Base-by-base conservation (phyloP, 2,888 invertebrate genomes). In the Brachypterus glaber region DNA sequence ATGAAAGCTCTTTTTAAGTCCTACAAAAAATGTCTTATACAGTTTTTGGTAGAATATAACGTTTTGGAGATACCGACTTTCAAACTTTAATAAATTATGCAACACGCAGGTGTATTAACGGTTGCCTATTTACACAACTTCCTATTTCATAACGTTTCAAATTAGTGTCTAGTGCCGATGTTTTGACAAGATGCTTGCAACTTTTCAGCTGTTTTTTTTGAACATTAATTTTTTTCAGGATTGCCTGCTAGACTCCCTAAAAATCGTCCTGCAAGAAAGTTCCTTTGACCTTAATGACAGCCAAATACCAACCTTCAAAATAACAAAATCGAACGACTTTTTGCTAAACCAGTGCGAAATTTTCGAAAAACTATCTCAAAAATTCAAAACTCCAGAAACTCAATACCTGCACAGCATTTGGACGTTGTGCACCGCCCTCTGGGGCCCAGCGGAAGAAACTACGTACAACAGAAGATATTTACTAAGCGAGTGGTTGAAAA, bases 401-500 rank as follows among this genome's bases (percentile, higher is more conserved):
- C 57, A 60, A 1, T 76, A 74, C 44, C 65, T 70, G 15, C 50
- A 65, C 9, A 73, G 79, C 37, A 76, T 82, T 3, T 87, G 84
- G 82, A 73, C 76, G 9, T 68, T 90, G 0, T 82, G 87, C 51
- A 76, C 80, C 4, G 85, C 90, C 0, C 69, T 93, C 5, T 93
- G 93, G 93, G 90, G 87, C 1, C 76, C 77, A 9, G 74, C 83
- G 17, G 70, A 79, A 1, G 77, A 79, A 9, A 54, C 70, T 4
- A 71, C 73, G 13, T 37, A 44, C 4, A 45, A 49, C 17, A 42
- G 55, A 29, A 42, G 54, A 32, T 40, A 55, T 34, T 43, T 50
- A 15, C 17, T 58, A n/a, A 52, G 52, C n/a, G 50, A 55, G 41
- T 58, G 54, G 54, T 46, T 58, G 31, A 49, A 49, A 46, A 38